Percentiles rank a stretch among this genome's conserved stretches.
phyloP scores from a whole-genome alignment of 1,140 invertebrate species.

The Drosophila sproati region DNA sequence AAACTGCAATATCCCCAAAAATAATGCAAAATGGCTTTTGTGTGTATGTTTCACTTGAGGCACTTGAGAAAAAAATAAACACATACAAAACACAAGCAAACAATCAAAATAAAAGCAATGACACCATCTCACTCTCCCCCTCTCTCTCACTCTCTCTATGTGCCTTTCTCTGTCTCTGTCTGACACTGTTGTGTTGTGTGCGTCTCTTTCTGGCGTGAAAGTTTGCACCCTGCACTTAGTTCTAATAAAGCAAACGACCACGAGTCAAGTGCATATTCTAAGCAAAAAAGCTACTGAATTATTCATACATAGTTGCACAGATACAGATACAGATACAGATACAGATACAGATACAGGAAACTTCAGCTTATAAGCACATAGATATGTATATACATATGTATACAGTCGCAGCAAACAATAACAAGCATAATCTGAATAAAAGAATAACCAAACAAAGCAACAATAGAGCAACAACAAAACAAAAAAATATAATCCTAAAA shows the following conservation, averaged over 20 bases:
- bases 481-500: conserved; percentile 29
- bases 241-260: conserved; percentile 62
- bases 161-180: conserved; percentile 17
- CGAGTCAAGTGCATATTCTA: conserved; percentile 72
- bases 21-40: conserved; percentile 41
- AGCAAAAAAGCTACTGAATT: conserved; percentile 60
- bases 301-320: conserved; percentile 37
- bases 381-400: conserved; percentile 8
- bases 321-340: conserved; percentile 56
- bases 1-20: conserved; percentile 24
- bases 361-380: conserved; percentile 43
- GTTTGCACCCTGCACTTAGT: conserved; percentile 75
- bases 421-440: conserved; percentile 47
- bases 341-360: conserved; percentile 33
- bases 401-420: conserved; percentile 28
- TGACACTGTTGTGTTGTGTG: not conserved
- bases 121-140: not conserved
- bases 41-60: not conserved
- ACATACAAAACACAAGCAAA: conserved; percentile 42
- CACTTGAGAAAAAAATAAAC: conserved; percentile 23
- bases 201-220: conserved; percentile 47
- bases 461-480: conserved; percentile 56
- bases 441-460: conserved; percentile 49
- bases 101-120: conserved; percentile 71
- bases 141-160: not conserved